Percentiles rank a stretch among this genome's conserved stretches.
These are phyloP conservation scores for Zingel zingel DNA, from an alignment of 2,113 vertebrate genomes.

Conservation along the genomic window DNA sequence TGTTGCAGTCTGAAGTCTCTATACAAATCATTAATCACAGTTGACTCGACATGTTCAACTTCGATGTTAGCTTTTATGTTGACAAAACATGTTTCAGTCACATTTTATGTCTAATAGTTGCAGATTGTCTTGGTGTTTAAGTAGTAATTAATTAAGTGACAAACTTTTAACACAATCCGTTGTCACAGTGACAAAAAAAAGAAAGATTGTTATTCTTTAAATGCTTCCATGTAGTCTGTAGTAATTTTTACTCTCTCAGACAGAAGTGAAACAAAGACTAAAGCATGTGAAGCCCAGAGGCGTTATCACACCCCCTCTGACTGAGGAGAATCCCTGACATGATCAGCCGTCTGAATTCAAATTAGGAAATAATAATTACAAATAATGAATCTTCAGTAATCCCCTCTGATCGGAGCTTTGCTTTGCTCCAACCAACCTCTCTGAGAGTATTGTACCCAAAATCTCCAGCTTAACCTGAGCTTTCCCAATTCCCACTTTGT, in stretches of 20 bases:
- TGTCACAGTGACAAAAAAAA: slow-evolving; percentile 21
- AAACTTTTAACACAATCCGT: background rate
- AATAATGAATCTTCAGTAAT: slow-evolving; percentile 63
- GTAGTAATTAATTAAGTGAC: background rate
- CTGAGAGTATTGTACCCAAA: background rate
- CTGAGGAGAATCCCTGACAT: slow-evolving; percentile 49
- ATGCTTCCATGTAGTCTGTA: slow-evolving; percentile 24
- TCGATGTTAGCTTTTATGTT: background rate
- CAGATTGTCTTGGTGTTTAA: background rate
- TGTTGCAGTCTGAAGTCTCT: too few relatives aligned
- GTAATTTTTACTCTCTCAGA: slow-evolving; percentile 15
- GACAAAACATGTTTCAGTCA: background rate
- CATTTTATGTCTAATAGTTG: background rate
- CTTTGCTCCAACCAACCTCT: slow-evolving; percentile 25
- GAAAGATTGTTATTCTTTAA: slow-evolving; percentile 29
- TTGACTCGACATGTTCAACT: too few relatives aligned
- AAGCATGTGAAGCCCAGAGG: slow-evolving; percentile 55
- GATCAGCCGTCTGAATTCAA: slow-evolving; percentile 59
- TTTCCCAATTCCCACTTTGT: too few relatives aligned
- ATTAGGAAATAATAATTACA: slow-evolving; percentile 68
- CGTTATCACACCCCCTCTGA: slow-evolving; percentile 56
- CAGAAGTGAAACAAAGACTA: slow-evolving; percentile 42
- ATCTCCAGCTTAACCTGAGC: background rate
- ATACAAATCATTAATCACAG: too few relatives aligned
- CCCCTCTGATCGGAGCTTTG: slow-evolving; percentile 27